phyloP scores from a whole-genome alignment of 2,888 invertebrate species.

The Drosophila anceps region DNA sequence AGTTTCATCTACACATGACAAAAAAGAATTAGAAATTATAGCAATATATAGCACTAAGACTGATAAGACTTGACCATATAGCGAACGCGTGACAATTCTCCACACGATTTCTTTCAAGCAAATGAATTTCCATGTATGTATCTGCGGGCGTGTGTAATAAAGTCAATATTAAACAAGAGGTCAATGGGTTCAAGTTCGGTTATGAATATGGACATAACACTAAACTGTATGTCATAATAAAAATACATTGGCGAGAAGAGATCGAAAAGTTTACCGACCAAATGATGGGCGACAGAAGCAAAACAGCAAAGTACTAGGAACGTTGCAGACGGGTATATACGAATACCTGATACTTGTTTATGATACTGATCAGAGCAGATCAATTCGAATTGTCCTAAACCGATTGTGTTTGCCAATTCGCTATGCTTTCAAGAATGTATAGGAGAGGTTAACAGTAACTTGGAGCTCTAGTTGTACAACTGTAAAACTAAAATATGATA shows the following conservation, averaged over 20 bases:
- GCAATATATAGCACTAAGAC: background rate
- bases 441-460: too few species aligned
- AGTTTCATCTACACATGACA: conserved; percentile 20
- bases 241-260: conserved; percentile 14
- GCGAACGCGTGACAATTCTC: conserved; percentile 8
- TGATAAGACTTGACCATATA: conserved; percentile 31
- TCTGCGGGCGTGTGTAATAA: background rate
- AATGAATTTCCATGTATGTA: background rate
- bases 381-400: too few species aligned
- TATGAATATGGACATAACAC: conserved; percentile 4
- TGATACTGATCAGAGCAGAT: background rate
- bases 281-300: background rate
- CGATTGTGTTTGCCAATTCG: too few species aligned
- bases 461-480: too few species aligned
- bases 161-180: conserved; percentile 5
- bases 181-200: conserved; percentile 25
- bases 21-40: conserved; percentile 1
- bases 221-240: background rate
- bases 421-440: too few species aligned
- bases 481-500: too few species aligned
- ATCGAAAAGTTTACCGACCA: conserved; percentile 2
- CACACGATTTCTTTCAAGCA: background rate
- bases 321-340: background rate
- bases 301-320: background rate
- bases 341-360: background rate